Evolutionary conservation across 2,888 invertebrate genomes (phyloP), one percentile per base, ranked within the genome.

Genomic region (Abrostola tripartita): DNA sequence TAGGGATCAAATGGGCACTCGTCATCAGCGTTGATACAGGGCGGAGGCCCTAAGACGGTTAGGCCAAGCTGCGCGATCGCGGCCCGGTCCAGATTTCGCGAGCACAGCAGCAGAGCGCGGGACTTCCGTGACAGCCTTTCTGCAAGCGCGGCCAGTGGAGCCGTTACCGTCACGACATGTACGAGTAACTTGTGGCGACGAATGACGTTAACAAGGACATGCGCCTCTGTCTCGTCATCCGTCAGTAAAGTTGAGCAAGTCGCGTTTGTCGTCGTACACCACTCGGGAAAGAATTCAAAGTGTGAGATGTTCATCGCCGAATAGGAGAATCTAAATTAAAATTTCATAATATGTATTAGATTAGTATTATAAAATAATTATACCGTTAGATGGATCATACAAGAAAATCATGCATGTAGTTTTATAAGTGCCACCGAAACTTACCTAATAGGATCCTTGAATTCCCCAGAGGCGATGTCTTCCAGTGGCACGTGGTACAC

Each of bases 251-350:
- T 83, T 2, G 90, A 88, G 68, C 89, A 88, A 5, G 65, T 49
- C 0, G 73, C 65, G 6, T 60, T 55, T 4, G 62, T 58, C 40
- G 77, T 59, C 37, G 79, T 70, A 82, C 97, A 97, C 79, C 92
- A 92, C 6, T 89, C 81, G 0, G 97, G 96, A n/a, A 93, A 91
- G 85, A 95, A 96, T 77, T 96, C 92, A 62, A 96, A 96, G 9
- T 42, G 57, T n/a, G 94, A 87, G 53, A 68, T 67, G 51, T 80
- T 69, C 10, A 68, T 37, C 41, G 66, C n/a, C 37, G 61, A 8
- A n/a, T 77, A 65, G 40, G 37, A 8, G 10, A 56, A 59, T 37
- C 75, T 74, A 59, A 37, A 24, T 35, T 10, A 0, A 35, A 11
- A n/a, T 35, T 36, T 24, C 4, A 24, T 24, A 24, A 24, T 24